Base-by-base conservation (phyloP, 2,797 vertebrate species). In the Typhlichthys eigenmanni region DNA sequence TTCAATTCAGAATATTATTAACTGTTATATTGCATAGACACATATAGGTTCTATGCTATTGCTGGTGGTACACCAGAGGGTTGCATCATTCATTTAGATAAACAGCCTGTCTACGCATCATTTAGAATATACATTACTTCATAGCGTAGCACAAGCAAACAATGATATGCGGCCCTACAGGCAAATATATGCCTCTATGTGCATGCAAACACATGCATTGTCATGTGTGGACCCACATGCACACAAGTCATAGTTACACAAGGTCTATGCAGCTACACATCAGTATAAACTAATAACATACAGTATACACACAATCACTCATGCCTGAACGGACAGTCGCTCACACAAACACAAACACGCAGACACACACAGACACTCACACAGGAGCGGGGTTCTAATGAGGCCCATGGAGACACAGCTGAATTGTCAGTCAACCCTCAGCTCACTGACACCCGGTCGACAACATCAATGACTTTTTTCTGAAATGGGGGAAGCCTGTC, bases 371-470 rank as follows among this genome's bases (percentile, higher is more conserved):
- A 71, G 79, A 76, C 79, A 78, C 48, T 83, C 84, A 83, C 75
- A 73, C 81, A 75, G 80, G 68, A 83, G 82, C 80, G 87, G 74
- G 80, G 85, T 88, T 91, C 88, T 94, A 94, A 94, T 93, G 92
- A 93, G 92, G 90, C 86, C 92, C 92, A 50, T 85, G 80, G 93
- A 93, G 92, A 92, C 89, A 56, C 64, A 66, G 80, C 86, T 62
- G 85, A 76, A 88, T 88, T 92, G 92, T 93, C 92, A 92, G 88
- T 94, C 91, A 93, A 81, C 67, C 83, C 78, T 89, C 83, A 83
- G 88, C 88, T 76, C 80, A 83, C 89, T 94, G 92, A 92, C 93
- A 91, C 66, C 67, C 79, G 85, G 89, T 88, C 89, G 85, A 92
- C 90, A 92, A 91, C 88, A 89, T 91, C 91, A 90, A 81, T 88